Percentiles rank a stretch among this genome's conserved stretches.
These are phyloP conservation scores for Passerina amoena DNA, from an alignment of 2,113 vertebrate genomes.

Conservation along the genomic window DNA sequence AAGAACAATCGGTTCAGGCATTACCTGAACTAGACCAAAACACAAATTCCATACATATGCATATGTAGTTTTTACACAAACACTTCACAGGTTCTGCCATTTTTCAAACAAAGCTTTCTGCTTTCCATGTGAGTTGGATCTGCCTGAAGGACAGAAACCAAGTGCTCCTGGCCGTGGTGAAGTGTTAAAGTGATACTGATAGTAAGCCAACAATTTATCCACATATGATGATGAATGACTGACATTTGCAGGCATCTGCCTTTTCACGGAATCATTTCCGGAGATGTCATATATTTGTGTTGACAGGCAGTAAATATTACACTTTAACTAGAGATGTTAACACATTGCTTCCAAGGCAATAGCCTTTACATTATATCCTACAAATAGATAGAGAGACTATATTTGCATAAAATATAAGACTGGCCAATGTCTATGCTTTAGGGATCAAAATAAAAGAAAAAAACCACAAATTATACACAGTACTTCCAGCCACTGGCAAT, in stretches of 20 bases:
- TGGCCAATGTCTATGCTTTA: background rate
- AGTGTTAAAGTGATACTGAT: background rate
- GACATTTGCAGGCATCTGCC: background rate
- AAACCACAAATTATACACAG: background rate
- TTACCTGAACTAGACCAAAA: background rate
- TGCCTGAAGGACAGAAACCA: background rate
- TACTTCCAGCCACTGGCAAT: background rate
- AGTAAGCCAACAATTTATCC: background rate
- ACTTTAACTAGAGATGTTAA: background rate
- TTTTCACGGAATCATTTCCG: background rate
- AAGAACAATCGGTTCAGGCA: background rate
- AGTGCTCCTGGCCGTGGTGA: rapidly evolving
- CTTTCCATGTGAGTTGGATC: background rate
- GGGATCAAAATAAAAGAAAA: background rate
- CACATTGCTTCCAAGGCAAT: background rate
- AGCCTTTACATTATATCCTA: background rate
- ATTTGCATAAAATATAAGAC: background rate
- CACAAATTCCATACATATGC: background rate
- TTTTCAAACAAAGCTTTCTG: background rate
- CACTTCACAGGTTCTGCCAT: background rate
- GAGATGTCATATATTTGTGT: background rate
- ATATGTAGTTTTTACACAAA: background rate
- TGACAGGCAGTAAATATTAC: background rate
- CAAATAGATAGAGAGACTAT: background rate
- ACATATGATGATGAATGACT: background rate